A percentile compares a stretch with the other conserved stretches of the same genome.
Evolutionary conservation across 1,140 invertebrate genomes (phyloP).

Genomic region (Tetranychus cinnabarinus): DNA sequence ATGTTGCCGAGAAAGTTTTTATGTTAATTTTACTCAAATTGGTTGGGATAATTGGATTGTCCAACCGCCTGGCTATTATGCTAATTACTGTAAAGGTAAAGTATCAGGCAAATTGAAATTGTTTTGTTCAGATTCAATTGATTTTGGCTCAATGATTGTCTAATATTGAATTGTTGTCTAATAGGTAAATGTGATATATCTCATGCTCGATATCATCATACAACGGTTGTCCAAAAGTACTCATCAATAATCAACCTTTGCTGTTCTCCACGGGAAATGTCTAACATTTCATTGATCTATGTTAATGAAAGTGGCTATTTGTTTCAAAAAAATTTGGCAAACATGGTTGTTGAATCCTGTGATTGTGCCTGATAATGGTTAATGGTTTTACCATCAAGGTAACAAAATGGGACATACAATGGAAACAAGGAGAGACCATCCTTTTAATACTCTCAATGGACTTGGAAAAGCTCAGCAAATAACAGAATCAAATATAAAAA

Average conservation of each 20-base stretch:
- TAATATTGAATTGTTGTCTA: too few species aligned
- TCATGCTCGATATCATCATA: slow-evolving; percentile 11
- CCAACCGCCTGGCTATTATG: slow-evolving; percentile 8
- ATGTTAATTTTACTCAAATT: slow-evolving; percentile 10
- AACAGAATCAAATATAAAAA: too few species aligned
- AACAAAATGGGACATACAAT: too few species aligned
- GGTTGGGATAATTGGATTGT: slow-evolving; percentile 13
- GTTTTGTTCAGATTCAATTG: too few species aligned
- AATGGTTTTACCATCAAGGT: too few species aligned
- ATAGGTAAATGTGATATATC: slow-evolving; percentile 12
- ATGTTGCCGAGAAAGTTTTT: slow-evolving; percentile 9
- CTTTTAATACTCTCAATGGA: too few species aligned
- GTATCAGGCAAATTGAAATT: too few species aligned
- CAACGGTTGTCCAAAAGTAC: slow-evolving; percentile 8
- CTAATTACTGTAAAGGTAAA: slow-evolving; percentile 11
- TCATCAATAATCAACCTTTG: slow-evolving; percentile 8
- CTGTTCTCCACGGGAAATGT: slow-evolving; percentile 11
- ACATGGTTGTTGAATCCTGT: slow-evolving; percentile 12
- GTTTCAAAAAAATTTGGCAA: slow-evolving; percentile 8
- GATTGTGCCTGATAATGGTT: slow-evolving; percentile 7
- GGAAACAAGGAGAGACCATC: too few species aligned
- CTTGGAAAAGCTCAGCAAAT: too few species aligned
- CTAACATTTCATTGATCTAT: slow-evolving; percentile 9
- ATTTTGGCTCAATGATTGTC: too few species aligned
- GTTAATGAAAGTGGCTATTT: slow-evolving; percentile 7